These are phyloP conservation scores for Catharus minimus DNA, from an alignment of 2,113 vertebrate genomes.

Conservation along the genomic window DNA sequence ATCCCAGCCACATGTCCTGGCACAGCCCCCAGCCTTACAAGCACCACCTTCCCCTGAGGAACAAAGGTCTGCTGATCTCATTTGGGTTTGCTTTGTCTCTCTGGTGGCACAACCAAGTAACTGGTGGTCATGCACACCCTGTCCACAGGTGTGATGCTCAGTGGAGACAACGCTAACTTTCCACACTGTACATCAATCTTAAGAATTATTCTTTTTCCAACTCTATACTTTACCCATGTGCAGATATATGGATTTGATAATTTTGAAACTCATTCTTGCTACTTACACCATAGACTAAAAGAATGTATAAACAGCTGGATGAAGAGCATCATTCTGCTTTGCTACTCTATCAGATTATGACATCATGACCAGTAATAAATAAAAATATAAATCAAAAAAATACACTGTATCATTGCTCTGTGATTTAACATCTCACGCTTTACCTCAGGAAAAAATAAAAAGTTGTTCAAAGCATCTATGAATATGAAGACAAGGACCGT, in stretches of 20 bases:
- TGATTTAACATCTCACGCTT: neutral
- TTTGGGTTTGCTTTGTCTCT: neutral
- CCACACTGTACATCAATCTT: neutral
- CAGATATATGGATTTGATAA: neutral
- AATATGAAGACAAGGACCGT: conserved; percentile 24
- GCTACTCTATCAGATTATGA: neutral
- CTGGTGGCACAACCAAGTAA: neutral
- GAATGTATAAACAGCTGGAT: neutral
- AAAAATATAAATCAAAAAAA: conserved; percentile 42
- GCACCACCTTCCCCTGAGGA: neutral
- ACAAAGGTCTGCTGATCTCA: neutral
- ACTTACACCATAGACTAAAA: neutral
- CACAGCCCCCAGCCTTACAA: rapidly evolving
- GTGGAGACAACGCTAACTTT: neutral
- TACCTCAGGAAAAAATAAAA: neutral
- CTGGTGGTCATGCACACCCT: neutral
- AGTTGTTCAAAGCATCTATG: conserved; percentile 22
- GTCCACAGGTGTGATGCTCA: rapidly evolving
- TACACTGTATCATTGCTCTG: neutral
- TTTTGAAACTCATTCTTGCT: conserved; percentile 8
- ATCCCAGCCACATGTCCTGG: neutral
- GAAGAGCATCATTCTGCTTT: conserved; percentile 9
- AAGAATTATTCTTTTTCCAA: conserved; percentile 5
- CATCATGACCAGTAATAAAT: conserved; percentile 45
- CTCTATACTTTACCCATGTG: neutral